Evolutionary conservation across 2,113 vertebrate genomes (phyloP).

Genomic region (Trogon surrucura): DNA sequence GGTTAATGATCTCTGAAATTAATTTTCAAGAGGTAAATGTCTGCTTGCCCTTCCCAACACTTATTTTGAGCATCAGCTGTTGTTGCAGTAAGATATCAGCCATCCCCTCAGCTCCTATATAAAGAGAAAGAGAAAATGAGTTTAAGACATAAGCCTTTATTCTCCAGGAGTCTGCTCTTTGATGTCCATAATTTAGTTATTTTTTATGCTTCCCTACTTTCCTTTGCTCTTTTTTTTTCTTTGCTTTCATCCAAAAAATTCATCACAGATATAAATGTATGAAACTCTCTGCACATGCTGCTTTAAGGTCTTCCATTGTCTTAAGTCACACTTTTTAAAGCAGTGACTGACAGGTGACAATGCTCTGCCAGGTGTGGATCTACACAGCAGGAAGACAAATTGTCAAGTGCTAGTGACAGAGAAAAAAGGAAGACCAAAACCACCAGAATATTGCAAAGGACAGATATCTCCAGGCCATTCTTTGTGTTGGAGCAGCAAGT

Average conservation of each 20-base stretch:
- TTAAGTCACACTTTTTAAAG: background rate
- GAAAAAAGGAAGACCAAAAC: background rate
- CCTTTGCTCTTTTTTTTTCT: background rate
- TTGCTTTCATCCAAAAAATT: background rate
- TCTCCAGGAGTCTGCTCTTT: background rate
- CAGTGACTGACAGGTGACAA: constrained; percentile 13
- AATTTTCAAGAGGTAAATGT: background rate
- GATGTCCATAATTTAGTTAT: background rate
- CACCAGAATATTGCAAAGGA: background rate
- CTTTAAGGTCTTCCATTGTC: constrained; percentile 4
- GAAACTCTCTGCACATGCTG: background rate
- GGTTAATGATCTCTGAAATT: background rate
- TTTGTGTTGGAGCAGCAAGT: background rate
- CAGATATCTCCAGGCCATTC: background rate
- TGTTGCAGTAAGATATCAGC: background rate
- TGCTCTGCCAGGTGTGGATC: constrained; percentile 7
- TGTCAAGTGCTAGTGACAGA: background rate
- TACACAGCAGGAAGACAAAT: background rate
- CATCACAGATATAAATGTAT: background rate
- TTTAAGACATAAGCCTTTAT: background rate
- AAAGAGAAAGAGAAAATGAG: background rate
- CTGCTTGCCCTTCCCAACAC: background rate
- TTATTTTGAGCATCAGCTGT: constrained; percentile 38
- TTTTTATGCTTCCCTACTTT: background rate
- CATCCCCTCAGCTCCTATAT: background rate